phyloP scores from a whole-genome alignment of 2,888 invertebrate genomes.

The Acrobasis consociella region DNA sequence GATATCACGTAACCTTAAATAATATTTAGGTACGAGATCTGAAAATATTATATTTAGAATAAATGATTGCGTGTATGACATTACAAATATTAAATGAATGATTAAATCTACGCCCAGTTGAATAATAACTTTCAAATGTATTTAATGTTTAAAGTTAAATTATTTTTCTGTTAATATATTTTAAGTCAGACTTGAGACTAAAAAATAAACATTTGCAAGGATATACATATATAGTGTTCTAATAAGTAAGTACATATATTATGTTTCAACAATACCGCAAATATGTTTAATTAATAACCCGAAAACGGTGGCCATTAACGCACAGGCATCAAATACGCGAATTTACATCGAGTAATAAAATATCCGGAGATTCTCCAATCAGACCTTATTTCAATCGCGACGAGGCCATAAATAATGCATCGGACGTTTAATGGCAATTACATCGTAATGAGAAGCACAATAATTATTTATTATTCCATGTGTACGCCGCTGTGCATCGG shows the following conservation, averaged over 20 bases:
- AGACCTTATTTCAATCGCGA: slow-evolving; percentile 24
- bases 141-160: too few relatives aligned
- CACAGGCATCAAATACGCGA: slow-evolving; percentile 12
- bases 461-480: slow-evolving; percentile 62
- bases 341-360: slow-evolving; percentile 13
- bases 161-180: too few relatives aligned
- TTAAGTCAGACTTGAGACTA: too few relatives aligned
- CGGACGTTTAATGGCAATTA: slow-evolving; percentile 65
- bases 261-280: background rate
- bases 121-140: too few relatives aligned
- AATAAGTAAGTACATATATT: background rate
- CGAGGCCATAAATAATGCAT: slow-evolving; percentile 57
- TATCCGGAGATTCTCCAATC: slow-evolving; percentile 17
- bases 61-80: too few relatives aligned
- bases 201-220: too few relatives aligned
- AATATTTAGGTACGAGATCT: too few relatives aligned
- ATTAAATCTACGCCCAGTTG: too few relatives aligned
- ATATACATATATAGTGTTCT: too few relatives aligned
- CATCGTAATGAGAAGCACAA: slow-evolving; percentile 64
- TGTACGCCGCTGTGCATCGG: slow-evolving; percentile 37
- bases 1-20: too few relatives aligned
- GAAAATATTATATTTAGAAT: too few relatives aligned
- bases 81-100: too few relatives aligned
- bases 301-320: background rate
- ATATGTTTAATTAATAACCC: slow-evolving; percentile 6